Evolutionary conservation across 2,888 invertebrate species (phyloP).

Genomic region (Tachina grossa): DNA sequence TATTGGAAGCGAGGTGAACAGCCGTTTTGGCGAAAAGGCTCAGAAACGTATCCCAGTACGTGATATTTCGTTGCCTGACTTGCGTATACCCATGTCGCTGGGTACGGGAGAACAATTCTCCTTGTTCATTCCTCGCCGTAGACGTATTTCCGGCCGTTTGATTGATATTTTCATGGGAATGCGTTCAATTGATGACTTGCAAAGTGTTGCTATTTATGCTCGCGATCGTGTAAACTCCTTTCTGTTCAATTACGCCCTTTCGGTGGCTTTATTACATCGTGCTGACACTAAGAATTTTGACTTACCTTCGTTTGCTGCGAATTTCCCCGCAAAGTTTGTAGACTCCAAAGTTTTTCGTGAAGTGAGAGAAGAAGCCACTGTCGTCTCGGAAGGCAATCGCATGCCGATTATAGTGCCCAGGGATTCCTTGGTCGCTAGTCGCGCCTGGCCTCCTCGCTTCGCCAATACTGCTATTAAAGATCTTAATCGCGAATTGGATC

Average conservation of each 20-base stretch:
- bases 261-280: slow-evolving; percentile 89
- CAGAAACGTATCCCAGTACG: slow-evolving; percentile 84
- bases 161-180: slow-evolving; percentile 89
- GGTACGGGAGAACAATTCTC: slow-evolving; percentile 88
- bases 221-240: slow-evolving; percentile 90
- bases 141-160: slow-evolving; percentile 86
- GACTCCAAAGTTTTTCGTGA: slow-evolving; percentile 85
- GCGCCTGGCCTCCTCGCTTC: slow-evolving; percentile 89
- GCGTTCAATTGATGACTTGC: slow-evolving; percentile 87
- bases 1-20: slow-evolving; percentile 84
- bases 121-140: slow-evolving; percentile 87
- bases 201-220: slow-evolving; percentile 87
- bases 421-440: slow-evolving; percentile 89
- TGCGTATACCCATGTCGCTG: slow-evolving; percentile 86
- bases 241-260: slow-evolving; percentile 90
- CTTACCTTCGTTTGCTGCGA: slow-evolving; percentile 86
- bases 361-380: slow-evolving; percentile 85
- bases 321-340: slow-evolving; percentile 87
- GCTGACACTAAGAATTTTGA: slow-evolving; percentile 85
- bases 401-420: slow-evolving; percentile 85
- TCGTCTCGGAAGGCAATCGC: slow-evolving; percentile 86
- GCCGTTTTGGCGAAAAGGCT: slow-evolving; percentile 85
- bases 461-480: slow-evolving; percentile 84
- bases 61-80: slow-evolving; percentile 86
- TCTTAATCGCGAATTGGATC: slow-evolving; percentile 87